Conservation (phyloP, 2,888 invertebrate species). For the Odontocerum albicorne region DNA sequence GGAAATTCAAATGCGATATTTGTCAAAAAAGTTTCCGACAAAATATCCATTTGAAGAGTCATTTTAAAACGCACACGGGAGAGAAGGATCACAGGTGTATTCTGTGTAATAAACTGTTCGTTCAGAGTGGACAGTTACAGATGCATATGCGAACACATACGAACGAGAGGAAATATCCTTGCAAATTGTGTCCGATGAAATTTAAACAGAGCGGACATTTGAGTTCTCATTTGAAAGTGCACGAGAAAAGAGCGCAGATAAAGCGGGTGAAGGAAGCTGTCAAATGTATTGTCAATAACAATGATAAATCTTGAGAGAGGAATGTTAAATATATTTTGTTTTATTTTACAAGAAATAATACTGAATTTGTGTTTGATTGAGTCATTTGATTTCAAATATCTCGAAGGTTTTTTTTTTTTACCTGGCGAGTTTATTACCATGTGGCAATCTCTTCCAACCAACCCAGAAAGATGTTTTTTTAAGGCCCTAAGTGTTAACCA, state of each 20-base stretch:
- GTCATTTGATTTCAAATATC: no score
- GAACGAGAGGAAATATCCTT: slow-evolving; percentile 29
- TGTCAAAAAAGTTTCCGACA: slow-evolving; percentile 30
- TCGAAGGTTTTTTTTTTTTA: no score
- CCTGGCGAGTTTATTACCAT: no score
- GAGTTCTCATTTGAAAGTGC: slow-evolving; percentile 26
- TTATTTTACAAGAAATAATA: no score
- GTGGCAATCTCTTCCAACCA: no score
- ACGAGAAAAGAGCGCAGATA: slow-evolving; percentile 18
- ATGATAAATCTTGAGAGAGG: no score
- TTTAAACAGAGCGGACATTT: slow-evolving; percentile 34
- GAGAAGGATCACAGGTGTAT: slow-evolving; percentile 30
- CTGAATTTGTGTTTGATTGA: no score
- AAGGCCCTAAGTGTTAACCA: no score
- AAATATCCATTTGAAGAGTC: slow-evolving; percentile 32
- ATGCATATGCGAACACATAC: slow-evolving; percentile 34
- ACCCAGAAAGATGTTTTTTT: no score
- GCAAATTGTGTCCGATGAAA: slow-evolving; percentile 25
- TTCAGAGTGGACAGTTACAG: slow-evolving; percentile 33
- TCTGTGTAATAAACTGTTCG: slow-evolving; percentile 28
- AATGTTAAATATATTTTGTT: no score
- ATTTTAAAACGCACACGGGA: slow-evolving; percentile 31
- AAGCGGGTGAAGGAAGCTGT: no score
- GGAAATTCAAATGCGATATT: slow-evolving; percentile 23
- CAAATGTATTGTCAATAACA: no score